Evolutionary conservation across 2,888 invertebrate species (phyloP).

Genomic region (Odontocerum albicorne): DNA sequence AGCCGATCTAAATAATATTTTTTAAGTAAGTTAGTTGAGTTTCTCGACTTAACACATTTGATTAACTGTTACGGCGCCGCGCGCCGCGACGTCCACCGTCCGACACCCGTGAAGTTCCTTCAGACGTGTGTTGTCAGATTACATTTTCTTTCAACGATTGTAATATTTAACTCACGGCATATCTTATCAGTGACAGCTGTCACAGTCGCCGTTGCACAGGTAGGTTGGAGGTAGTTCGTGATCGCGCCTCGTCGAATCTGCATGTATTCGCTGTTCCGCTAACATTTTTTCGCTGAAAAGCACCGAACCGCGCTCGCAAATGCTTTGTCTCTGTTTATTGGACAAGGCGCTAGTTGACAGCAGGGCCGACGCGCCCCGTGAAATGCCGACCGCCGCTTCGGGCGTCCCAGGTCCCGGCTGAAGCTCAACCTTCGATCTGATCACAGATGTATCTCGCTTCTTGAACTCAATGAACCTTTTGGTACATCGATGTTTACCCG

Average conservation of each 20-base stretch:
- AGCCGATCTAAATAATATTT: no score
- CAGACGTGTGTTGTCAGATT: neutral
- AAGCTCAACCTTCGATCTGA: slow-evolving; percentile 8
- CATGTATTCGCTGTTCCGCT: slow-evolving; percentile 4
- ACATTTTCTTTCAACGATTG: neutral
- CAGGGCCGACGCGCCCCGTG: neutral
- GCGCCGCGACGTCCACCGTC: slow-evolving; percentile 1
- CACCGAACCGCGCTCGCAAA: no score
- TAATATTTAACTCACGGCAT: slow-evolving; percentile 11
- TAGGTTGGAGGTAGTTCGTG: slow-evolving; percentile 8
- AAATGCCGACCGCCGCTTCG: neutral
- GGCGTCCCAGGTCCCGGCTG: slow-evolving; percentile 6
- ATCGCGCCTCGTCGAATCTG: neutral
- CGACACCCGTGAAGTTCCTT: neutral
- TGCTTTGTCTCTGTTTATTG: no score
- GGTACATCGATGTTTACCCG: slow-evolving; percentile 18
- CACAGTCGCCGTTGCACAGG: slow-evolving; percentile 8
- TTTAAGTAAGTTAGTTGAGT: neutral
- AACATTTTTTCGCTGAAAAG: no score
- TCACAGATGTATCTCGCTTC: slow-evolving; percentile 10
- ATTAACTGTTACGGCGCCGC: neutral
- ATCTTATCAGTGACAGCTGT: slow-evolving; percentile 21
- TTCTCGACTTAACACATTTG: no score
- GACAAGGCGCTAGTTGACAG: no score
- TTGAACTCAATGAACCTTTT: slow-evolving; percentile 26